A percentile compares a stretch with the other conserved stretches of the same genome.
Conservation (phyloP, 1,140 invertebrate species). For the Caerostris extrusa region DNA sequence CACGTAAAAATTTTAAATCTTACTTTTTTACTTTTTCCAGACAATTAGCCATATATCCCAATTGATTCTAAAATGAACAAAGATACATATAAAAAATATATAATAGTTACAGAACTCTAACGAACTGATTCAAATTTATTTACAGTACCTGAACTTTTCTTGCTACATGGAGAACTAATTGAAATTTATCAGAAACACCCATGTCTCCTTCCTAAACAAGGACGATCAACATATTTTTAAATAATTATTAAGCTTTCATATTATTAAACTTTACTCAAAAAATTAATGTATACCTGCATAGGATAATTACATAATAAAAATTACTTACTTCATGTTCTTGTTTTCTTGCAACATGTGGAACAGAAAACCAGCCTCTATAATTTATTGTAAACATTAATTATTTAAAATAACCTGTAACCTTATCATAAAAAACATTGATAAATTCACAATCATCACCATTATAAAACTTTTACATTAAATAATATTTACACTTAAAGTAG, state of each 20-base stretch:
- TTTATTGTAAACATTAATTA: not conserved
- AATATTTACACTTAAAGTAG: too few species aligned
- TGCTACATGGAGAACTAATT: constrained; percentile 82
- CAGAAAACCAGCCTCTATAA: constrained; percentile 78
- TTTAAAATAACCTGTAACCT: too few species aligned
- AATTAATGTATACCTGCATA: not conserved
- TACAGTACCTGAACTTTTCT: constrained; percentile 80
- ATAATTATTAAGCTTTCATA: not conserved
- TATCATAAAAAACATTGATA: too few species aligned
- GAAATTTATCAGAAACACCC: constrained; percentile 82
- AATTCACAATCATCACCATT: too few species aligned
- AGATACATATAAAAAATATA: not conserved
- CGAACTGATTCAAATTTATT: not conserved
- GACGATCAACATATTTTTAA: not conserved
- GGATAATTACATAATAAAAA: not conserved
- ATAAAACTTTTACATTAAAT: too few species aligned
- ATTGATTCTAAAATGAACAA: constrained; percentile 80
- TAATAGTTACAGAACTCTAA: not conserved
- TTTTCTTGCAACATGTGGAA: constrained; percentile 69
- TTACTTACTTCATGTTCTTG: constrained; percentile 79
- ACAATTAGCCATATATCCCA: constrained; percentile 81
- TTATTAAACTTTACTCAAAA: not conserved
- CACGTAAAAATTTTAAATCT: not conserved
- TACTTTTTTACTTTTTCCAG: constrained; percentile 83
- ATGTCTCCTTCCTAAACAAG: constrained; percentile 79